phyloP scores from a whole-genome alignment of 2,797 vertebrate genomes.

The Microctenopoma steveboyesi region DNA sequence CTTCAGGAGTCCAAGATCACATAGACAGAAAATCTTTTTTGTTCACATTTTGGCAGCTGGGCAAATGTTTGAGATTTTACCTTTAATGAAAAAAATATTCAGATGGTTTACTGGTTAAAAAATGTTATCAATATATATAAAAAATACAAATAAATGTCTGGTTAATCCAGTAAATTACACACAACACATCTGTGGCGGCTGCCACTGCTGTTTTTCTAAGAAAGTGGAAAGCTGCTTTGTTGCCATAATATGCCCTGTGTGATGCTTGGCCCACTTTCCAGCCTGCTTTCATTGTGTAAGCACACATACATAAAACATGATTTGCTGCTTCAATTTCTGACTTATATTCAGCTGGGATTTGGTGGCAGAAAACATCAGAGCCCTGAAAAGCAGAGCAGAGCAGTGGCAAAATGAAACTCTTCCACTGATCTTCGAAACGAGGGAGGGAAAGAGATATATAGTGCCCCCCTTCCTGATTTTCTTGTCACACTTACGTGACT shows the following conservation, averaged over 20 bases:
- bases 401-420: conserved; percentile 51
- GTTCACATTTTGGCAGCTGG: too few species aligned
- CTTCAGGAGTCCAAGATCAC: too few species aligned
- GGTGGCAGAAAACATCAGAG: conserved; percentile 70
- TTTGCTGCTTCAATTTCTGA: conserved; percentile 78
- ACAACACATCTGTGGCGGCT: conserved; percentile 24
- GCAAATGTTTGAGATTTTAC: too few species aligned
- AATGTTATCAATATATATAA: too few species aligned
- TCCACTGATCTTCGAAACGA: conserved; percentile 54
- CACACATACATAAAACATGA: conserved; percentile 83
- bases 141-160: too few species aligned
- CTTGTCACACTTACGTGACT: too few species aligned
- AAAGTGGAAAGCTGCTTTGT: conserved; percentile 77
- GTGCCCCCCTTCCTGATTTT: background rate
- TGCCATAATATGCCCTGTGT: conserved; percentile 73
- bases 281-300: conserved; percentile 75
- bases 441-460: conserved; percentile 26
- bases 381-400: conserved; percentile 63
- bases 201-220: conserved; percentile 53
- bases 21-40: too few species aligned
- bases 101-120: too few species aligned
- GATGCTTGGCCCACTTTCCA: conserved; percentile 79
- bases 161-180: too few species aligned
- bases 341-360: conserved; percentile 78
- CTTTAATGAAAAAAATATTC: too few species aligned